A percentile compares a stretch with the other conserved stretches of the same genome.
phyloP scores from a whole-genome alignment of 1,140 invertebrate genomes.

The Oedothorax gibbosus region DNA sequence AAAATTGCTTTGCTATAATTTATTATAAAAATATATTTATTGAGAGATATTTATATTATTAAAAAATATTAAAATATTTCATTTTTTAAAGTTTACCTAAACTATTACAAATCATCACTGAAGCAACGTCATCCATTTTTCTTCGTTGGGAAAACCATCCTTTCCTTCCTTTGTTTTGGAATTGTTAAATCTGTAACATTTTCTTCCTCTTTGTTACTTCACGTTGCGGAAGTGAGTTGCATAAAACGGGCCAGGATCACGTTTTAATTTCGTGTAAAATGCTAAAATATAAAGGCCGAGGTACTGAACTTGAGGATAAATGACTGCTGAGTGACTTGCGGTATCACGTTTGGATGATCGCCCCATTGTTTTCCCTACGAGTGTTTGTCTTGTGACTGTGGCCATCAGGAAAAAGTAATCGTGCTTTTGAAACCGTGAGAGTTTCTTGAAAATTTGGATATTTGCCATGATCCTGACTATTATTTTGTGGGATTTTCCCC shows the following conservation, averaged over 20 bases:
- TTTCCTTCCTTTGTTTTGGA: background rate
- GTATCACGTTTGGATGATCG: conserved; percentile 16
- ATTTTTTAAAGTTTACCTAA: background rate
- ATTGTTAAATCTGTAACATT: background rate
- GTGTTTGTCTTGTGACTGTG: conserved; percentile 9
- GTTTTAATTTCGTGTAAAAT: conserved; percentile 8
- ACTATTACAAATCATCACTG: background rate
- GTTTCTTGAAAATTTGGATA: background rate
- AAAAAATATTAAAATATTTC: background rate
- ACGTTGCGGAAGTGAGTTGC: conserved; percentile 17
- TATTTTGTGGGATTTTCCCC: background rate
- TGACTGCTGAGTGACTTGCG: background rate
- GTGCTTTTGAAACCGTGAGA: background rate
- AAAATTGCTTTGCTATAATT: background rate
- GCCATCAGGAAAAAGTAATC: background rate
- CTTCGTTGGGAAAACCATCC: background rate
- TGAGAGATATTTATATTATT: background rate
- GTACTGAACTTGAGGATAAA: conserved; percentile 30
- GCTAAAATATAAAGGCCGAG: background rate
- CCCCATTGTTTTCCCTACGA: conserved; percentile 11
- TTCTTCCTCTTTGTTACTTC: background rate
- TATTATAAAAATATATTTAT: background rate
- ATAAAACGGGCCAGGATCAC: background rate
- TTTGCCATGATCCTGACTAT: background rate
- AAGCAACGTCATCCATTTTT: background rate